Conservation (phyloP, 2,797 vertebrate genomes). For the Monodelphis domestica region DNA sequence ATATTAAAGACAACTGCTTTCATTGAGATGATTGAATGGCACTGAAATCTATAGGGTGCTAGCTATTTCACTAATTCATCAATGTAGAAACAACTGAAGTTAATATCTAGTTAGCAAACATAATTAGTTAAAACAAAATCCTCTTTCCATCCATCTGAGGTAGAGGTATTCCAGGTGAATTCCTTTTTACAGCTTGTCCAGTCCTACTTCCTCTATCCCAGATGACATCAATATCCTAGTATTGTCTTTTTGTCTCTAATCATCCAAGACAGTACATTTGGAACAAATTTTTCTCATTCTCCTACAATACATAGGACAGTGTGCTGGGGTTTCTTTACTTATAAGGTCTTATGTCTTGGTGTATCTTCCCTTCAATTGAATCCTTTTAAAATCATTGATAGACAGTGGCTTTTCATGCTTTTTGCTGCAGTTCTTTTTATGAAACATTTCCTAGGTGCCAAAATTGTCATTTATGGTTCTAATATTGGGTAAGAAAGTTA, state of each 20-base stretch:
- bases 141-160: not conserved
- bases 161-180: not conserved
- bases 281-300: not conserved
- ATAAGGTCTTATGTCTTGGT: not conserved
- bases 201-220: not conserved
- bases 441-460: not conserved
- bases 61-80: no score
- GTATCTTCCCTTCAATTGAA: not conserved
- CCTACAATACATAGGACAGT: not conserved
- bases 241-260: not conserved
- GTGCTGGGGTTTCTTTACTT: not conserved
- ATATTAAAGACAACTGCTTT: not conserved
- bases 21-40: not conserved
- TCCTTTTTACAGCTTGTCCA: not conserved
- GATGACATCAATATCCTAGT: not conserved
- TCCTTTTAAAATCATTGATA: not conserved
- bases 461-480: constrained; percentile 7
- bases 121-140: not conserved
- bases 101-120: no score
- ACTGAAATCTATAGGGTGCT: not conserved
- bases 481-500: constrained; percentile 1
- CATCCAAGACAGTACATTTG: not conserved
- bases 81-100: no score
- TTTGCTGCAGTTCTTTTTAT: not conserved
- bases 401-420: not conserved